Percentiles rank a stretch among this genome's conserved stretches.
These are phyloP conservation scores for Orthosia incerta DNA, from an alignment of 2,888 invertebrate species.

Conservation along the genomic window DNA sequence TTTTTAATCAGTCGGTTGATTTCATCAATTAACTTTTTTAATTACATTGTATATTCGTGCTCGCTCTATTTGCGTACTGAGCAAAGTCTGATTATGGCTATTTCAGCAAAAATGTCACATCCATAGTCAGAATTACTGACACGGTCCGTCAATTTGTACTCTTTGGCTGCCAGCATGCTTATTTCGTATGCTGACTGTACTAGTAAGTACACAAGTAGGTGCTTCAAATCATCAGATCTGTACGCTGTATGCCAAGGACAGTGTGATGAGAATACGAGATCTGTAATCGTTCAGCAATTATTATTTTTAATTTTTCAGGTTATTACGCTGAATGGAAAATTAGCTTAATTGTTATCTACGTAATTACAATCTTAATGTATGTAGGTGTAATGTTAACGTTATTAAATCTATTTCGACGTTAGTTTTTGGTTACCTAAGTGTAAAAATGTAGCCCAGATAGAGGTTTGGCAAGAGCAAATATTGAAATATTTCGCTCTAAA, in stretches of 20 bases:
- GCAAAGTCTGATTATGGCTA: not conserved
- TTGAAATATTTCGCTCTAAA: constrained; percentile 23
- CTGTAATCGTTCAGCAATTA: constrained; percentile 17
- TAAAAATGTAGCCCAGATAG: not conserved
- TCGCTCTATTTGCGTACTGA: not conserved
- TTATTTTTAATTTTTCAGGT: constrained; percentile 22
- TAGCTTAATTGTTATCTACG: constrained; percentile 1
- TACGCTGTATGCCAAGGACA: constrained; percentile 34
- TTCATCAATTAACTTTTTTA: too few species aligned
- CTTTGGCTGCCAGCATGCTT: not conserved
- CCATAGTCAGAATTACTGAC: not conserved
- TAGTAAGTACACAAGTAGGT: constrained; percentile 19
- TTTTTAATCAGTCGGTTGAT: too few species aligned
- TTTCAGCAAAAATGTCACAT: not conserved
- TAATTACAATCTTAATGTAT: constrained; percentile 24
- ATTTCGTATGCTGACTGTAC: constrained; percentile 1
- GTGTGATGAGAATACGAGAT: constrained; percentile 19
- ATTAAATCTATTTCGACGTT: not conserved
- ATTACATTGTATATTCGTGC: too few species aligned
- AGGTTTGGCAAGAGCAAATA: constrained; percentile 31
- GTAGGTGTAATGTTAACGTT: not conserved
- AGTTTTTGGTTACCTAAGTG: not conserved
- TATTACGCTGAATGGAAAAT: constrained; percentile 29
- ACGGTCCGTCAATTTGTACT: not conserved
- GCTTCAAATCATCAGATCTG: constrained; percentile 37